A percentile compares a stretch with the other conserved stretches of the same genome.
Evolutionary conservation across 1,140 invertebrate genomes (phyloP).

Genomic region (Halictus rubicundus): DNA sequence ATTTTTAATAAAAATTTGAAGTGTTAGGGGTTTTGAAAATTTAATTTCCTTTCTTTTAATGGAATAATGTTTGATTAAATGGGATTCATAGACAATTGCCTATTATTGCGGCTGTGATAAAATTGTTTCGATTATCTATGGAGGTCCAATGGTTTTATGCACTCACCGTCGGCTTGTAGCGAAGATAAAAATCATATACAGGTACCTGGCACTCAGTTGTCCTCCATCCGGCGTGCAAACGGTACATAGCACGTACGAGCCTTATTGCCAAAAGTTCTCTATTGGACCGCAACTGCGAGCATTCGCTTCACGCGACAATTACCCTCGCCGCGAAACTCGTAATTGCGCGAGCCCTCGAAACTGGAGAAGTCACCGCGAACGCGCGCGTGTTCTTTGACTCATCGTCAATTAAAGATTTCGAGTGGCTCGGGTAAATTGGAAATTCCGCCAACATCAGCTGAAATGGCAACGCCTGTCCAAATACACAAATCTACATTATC

Average conservation of each 20-base stretch:
- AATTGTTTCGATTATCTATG: too few species aligned
- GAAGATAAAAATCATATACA: not conserved
- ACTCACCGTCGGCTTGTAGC: too few species aligned
- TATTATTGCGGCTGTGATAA: too few species aligned
- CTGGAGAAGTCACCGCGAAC: conserved; percentile 14
- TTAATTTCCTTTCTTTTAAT: too few species aligned
- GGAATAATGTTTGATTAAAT: too few species aligned
- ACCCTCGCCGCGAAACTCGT: conserved; percentile 53
- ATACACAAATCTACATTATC: too few species aligned
- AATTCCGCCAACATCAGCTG: not conserved
- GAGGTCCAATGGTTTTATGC: too few species aligned
- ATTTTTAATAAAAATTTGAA: too few species aligned
- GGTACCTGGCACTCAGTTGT: not conserved
- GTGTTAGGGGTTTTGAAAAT: too few species aligned
- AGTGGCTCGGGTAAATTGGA: not conserved
- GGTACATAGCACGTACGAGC: not conserved
- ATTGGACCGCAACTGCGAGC: conserved; percentile 2
- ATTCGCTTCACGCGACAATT: conserved; percentile 42
- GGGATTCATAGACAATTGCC: too few species aligned
- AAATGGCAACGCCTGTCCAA: not conserved
- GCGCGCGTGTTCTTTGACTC: conserved; percentile 22
- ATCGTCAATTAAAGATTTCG: conserved; percentile 49
- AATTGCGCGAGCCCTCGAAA: conserved; percentile 54
- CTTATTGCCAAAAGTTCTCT: conserved; percentile 13
- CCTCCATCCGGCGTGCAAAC: not conserved